Evolutionary conservation across 2,888 invertebrate genomes (phyloP).

Genomic region (Philaethria dido): DNA sequence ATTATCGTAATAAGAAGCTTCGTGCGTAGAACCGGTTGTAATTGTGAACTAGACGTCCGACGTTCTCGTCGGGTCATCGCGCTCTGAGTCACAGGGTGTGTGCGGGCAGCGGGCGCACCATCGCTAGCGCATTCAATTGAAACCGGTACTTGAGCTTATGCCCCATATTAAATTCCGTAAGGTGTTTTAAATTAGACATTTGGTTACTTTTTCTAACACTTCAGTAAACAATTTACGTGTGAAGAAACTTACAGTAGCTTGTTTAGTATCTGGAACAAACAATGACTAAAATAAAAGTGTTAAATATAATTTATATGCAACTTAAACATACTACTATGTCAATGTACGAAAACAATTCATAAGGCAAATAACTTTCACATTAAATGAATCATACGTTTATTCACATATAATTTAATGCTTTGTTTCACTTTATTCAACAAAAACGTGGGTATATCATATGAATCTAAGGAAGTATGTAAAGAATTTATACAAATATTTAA

Average conservation of each 20-base stretch:
- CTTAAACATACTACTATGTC: background rate
- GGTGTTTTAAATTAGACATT: slow-evolving; percentile 23
- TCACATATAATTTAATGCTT: background rate
- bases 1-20: slow-evolving; percentile 36
- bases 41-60: slow-evolving; percentile 56
- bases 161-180: slow-evolving; percentile 34
- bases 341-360: background rate
- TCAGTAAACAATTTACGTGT: slow-evolving; percentile 2
- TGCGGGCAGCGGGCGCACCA: slow-evolving; percentile 48
- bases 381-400: background rate
- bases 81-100: slow-evolving; percentile 61
- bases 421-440: background rate
- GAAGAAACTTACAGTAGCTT: background rate
- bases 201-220: slow-evolving; percentile 8
- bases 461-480: background rate
- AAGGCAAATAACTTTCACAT: background rate
- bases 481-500: background rate
- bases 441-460: background rate
- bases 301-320: background rate
- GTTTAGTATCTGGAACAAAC: background rate
- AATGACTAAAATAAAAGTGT: background rate
- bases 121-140: slow-evolving; percentile 50
- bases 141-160: slow-evolving; percentile 34
- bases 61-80: slow-evolving; percentile 66
- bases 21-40: slow-evolving; percentile 61